Percentiles rank a stretch among this genome's conserved stretches.
Conservation (phyloP, 2,888 invertebrate species). For the Baronia brevicornis region DNA sequence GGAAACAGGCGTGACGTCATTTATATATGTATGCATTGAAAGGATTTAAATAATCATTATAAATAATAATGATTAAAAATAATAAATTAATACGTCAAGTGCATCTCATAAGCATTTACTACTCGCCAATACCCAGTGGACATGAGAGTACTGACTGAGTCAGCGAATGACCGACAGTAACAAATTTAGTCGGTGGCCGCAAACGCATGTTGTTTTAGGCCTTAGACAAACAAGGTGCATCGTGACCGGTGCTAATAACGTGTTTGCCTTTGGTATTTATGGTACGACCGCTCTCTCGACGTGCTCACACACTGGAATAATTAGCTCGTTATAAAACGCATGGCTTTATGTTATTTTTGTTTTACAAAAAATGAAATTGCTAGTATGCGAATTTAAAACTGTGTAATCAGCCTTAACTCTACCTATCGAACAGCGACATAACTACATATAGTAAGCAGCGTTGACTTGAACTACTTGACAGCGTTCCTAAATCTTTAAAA, state of each 20-base stretch:
- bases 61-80: not conserved
- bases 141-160: conserved; percentile 51
- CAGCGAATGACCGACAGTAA: conserved; percentile 63
- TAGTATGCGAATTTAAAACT: not conserved
- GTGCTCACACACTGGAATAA: conserved; percentile 61
- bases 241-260: conserved; percentile 68
- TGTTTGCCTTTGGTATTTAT: conserved; percentile 71
- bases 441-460: too few species aligned
- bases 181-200: conserved; percentile 63
- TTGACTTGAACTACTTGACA: too few species aligned
- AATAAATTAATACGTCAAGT: not conserved
- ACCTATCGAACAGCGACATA: too few species aligned
- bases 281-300: conserved; percentile 46
- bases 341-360: conserved; percentile 43
- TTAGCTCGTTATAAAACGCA: conserved; percentile 67
- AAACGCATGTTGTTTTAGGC: conserved; percentile 74
- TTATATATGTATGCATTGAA: too few species aligned
- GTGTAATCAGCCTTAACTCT: too few species aligned
- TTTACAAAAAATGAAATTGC: conserved; percentile 14
- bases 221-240: conserved; percentile 63
- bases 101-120: conserved; percentile 15
- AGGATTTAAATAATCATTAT: too few species aligned
- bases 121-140: conserved; percentile 31
- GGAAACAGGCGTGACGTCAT: too few species aligned
- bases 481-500: too few species aligned